Base-by-base conservation (phyloP, 2,797 vertebrate species). In the Amniataba percoides region DNA sequence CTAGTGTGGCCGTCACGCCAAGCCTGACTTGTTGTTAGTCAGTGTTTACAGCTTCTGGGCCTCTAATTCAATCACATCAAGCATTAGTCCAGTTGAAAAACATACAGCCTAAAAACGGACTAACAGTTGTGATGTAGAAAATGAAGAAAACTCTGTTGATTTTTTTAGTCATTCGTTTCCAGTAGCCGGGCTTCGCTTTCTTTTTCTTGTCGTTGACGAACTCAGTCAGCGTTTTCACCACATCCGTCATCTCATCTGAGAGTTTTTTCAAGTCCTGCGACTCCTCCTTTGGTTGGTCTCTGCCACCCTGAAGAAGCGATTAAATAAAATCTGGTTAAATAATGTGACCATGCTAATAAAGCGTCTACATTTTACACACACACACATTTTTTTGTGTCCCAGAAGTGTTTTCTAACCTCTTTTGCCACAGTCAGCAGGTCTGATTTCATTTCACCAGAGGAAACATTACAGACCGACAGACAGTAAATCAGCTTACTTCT, bases 141-240 rank as follows among this genome's bases (percentile, higher is more conserved):
- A 73, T 12, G 11, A 77, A 72, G 53, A 91, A 94, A 14, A 56
- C 51, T 7, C 11, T 78, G 82, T 94, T 86, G 66, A 92, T 71
- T 18, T 6, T 81, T 68, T 40, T 39, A 0, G 86, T 60, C 64
- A 79, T 0, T 74, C 39, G 80, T 34, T 72, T 82, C 94, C 93
- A 95, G 79, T 83, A 74, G 3, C 77, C 69, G 0, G 71, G 18
- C 18, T 66, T 78, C n/a, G 14, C 34, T 1, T 75, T 58, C 0
- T 71, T 39, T n/a, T 55, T 45, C 21, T 2, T 66, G 51, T 5
- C 39, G 48, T 7, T 23, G 5, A 74, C 55, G 12, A 77, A 11
- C 23, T 48, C 1, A 45, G 11, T 5, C 46, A 88, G 48, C 2
- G 48, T 53, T 39, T 62, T 72, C 55, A 76, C 46, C 46, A 80